phyloP scores from a whole-genome alignment of 2,113 vertebrate genomes.

The Lampris incognitus region DNA sequence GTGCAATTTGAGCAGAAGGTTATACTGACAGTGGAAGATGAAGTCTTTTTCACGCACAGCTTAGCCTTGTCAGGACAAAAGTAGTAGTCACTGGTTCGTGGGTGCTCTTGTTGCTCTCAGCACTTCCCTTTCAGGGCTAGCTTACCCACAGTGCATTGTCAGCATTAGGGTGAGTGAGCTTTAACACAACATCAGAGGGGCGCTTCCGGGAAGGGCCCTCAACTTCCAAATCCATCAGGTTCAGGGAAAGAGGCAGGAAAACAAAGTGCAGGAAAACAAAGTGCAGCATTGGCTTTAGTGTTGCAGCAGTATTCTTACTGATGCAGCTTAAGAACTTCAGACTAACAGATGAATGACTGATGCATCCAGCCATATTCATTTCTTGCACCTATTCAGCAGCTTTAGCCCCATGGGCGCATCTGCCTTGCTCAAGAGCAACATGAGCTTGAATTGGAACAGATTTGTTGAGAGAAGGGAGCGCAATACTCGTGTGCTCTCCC shows the following conservation, averaged over 20 bases:
- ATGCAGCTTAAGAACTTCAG: not conserved
- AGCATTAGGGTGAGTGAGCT: conserved; percentile 73
- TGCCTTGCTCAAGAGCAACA: too few species aligned
- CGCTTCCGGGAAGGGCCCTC: conserved; percentile 47
- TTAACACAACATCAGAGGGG: conserved; percentile 52
- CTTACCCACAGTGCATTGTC: conserved; percentile 76
- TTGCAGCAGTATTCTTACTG: accelerated
- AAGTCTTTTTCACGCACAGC: conserved; percentile 63
- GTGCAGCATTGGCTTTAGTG: not conserved
- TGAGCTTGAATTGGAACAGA: too few species aligned
- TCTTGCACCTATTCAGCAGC: too few species aligned
- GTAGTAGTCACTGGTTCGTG: conserved; percentile 39
- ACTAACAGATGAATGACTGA: too few species aligned
- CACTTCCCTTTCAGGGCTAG: conserved; percentile 80
- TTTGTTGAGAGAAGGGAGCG: too few species aligned
- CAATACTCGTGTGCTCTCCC: too few species aligned
- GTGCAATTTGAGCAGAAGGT: conserved; percentile 41
- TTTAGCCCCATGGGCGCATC: too few species aligned
- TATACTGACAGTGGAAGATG: conserved; percentile 45
- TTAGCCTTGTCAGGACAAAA: conserved; percentile 62
- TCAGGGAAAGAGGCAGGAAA: conserved; percentile 20
- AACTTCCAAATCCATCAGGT: conserved; percentile 38
- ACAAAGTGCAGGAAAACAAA: conserved; percentile 14
- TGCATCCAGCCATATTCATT: not conserved
- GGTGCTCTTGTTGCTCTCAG: conserved; percentile 74